Evolutionary conservation across 2,888 invertebrate genomes (phyloP).

Genomic region (Caenorhabditis zanzibari): DNA sequence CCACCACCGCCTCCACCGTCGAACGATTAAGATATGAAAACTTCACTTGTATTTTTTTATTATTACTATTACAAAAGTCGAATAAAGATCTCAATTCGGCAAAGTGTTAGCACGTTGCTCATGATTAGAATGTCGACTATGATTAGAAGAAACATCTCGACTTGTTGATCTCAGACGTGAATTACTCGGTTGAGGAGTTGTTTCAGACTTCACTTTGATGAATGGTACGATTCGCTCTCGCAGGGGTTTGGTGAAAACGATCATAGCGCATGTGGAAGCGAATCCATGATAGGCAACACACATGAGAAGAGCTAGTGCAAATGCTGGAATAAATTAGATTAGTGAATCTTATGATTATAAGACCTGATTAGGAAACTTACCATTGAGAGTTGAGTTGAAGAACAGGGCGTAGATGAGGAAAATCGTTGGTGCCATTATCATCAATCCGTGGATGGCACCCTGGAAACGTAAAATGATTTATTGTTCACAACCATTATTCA

Average conservation of each 20-base stretch:
- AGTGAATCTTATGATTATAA: neutral
- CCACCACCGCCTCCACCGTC: too few relatives aligned
- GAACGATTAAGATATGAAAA: too few relatives aligned
- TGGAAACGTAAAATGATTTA: neutral
- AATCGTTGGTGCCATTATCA: constrained; percentile 2
- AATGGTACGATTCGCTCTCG: constrained; percentile 21
- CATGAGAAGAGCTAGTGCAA: constrained; percentile 4
- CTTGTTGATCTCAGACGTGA: neutral
- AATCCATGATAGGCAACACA: constrained; percentile 34
- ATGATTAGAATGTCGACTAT: neutral
- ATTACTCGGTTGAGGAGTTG: constrained; percentile 5
- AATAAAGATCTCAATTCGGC: neutral
- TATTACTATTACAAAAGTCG: too few relatives aligned
- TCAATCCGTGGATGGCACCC: constrained; percentile 19
- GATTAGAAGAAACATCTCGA: neutral
- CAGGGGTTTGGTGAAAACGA: constrained; percentile 25
- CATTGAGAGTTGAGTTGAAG: neutral
- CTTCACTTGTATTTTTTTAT: too few relatives aligned
- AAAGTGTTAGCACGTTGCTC: neutral
- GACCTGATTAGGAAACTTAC: too few relatives aligned
- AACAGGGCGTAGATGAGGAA: constrained; percentile 8
- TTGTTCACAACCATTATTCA: too few relatives aligned
- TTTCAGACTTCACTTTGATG: neutral
- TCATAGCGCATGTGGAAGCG: constrained; percentile 28
- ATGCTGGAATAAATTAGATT: neutral